Evolutionary conservation across 2,888 invertebrate genomes (phyloP).

Genomic region (Salpingus planirostris): DNA sequence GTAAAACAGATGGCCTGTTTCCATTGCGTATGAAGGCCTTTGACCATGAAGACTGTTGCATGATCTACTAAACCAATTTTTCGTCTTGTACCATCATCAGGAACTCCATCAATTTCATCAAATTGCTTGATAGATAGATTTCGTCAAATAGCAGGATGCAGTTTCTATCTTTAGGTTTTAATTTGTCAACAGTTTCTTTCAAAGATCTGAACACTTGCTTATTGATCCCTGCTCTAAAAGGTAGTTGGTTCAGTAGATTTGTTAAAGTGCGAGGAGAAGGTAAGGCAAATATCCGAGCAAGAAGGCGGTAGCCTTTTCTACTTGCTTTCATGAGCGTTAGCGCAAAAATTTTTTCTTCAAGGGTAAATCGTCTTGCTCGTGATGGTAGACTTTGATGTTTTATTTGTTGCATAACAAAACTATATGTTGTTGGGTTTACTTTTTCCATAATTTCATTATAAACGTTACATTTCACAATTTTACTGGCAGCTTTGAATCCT

Average conservation of each 20-base stretch:
- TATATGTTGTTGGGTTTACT: background rate
- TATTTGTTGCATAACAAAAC: constrained; percentile 1
- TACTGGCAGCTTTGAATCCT: background rate
- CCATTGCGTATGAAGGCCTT: constrained; percentile 2
- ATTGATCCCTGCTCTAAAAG: background rate
- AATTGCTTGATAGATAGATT: background rate
- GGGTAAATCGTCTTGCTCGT: background rate
- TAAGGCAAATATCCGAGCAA: background rate
- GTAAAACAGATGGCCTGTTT: constrained; percentile 2
- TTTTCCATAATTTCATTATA: background rate
- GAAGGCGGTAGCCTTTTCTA: background rate
- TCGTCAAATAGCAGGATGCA: constrained; percentile 1
- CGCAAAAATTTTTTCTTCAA: constrained; percentile 1
- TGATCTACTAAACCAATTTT: background rate
- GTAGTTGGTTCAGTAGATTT: constrained; percentile 1
- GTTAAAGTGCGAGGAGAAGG: background rate
- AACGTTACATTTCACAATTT: background rate
- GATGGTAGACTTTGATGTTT: background rate
- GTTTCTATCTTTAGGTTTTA: constrained; percentile 1
- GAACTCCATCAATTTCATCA: constrained; percentile 1
- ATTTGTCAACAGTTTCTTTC: background rate
- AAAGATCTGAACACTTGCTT: constrained; percentile 1
- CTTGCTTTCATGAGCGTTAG: constrained; percentile 2
- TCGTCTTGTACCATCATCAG: background rate
- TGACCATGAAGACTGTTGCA: constrained; percentile 2